Evolutionary conservation across 2,797 vertebrate genomes (phyloP).

Genomic region (Sebastes goodei): DNA sequence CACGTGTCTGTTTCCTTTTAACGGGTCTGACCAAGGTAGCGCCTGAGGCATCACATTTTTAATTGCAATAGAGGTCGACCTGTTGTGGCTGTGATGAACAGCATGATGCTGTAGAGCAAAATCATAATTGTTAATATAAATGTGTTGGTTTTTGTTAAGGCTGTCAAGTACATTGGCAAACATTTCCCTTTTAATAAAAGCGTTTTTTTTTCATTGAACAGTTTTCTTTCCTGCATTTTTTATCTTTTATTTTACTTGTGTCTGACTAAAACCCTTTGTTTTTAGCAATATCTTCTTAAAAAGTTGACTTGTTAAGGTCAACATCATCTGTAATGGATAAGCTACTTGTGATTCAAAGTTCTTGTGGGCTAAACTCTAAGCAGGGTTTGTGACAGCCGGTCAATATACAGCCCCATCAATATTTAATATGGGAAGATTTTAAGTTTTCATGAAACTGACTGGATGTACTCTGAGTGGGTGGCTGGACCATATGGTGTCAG

Average conservation of each 20-base stretch:
- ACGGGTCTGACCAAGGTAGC: neutral
- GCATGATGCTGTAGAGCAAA: neutral
- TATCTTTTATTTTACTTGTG: neutral
- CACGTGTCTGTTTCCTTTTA: neutral
- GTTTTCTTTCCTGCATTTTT: neutral
- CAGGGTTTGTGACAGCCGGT: constrained; percentile 55
- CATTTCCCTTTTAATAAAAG: neutral
- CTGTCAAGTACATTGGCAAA: neutral
- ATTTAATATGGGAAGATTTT: constrained; percentile 75
- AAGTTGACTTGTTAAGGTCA: neutral
- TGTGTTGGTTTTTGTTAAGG: neutral
- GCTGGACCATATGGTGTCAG: constrained; percentile 76
- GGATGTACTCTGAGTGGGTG: constrained; percentile 69
- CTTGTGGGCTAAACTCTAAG: constrained; percentile 34
- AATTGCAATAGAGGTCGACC: constrained; percentile 19
- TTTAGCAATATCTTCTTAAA: neutral
- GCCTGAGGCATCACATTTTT: constrained; percentile 21
- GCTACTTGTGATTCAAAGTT: constrained; percentile 45
- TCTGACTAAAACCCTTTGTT: neutral
- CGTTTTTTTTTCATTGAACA: neutral
- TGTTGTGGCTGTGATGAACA: constrained; percentile 19
- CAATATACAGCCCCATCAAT: constrained; percentile 59
- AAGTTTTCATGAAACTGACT: constrained; percentile 74
- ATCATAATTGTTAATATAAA: constrained; percentile 1
- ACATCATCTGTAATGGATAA: constrained; percentile 4